These are phyloP conservation scores for Rachycentron canadum DNA, from an alignment of 2,797 vertebrate genomes.

Conservation along the genomic window DNA sequence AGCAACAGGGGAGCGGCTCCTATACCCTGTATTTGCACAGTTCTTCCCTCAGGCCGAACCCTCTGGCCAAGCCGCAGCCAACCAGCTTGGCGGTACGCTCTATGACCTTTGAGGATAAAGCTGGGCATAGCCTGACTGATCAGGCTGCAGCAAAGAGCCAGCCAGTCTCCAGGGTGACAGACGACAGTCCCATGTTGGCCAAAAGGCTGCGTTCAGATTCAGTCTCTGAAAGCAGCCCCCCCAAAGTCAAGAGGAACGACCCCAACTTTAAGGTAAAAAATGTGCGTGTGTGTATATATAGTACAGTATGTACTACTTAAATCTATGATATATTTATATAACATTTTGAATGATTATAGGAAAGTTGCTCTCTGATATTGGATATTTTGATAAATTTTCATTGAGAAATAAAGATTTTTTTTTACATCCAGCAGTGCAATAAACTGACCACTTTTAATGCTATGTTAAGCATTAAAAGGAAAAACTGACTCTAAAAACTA, in stretches of 20 bases:
- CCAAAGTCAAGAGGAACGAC: slow-evolving; percentile 74
- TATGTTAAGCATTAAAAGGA: too few relatives aligned
- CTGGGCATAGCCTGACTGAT: slow-evolving; percentile 52
- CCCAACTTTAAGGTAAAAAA: slow-evolving; percentile 72
- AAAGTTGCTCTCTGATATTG: not conserved
- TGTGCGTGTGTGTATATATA: too few relatives aligned
- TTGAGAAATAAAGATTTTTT: too few relatives aligned
- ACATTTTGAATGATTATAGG: not conserved
- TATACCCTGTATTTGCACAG: slow-evolving; percentile 90
- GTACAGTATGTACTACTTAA: too few relatives aligned
- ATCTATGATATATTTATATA: too few relatives aligned
- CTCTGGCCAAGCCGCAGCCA: slow-evolving; percentile 80
- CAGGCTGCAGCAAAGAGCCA: slow-evolving; percentile 2
- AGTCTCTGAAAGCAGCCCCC: slow-evolving; percentile 71
- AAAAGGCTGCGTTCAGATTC: slow-evolving; percentile 83
- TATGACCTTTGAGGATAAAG: slow-evolving; percentile 85
- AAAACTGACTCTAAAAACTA: too few relatives aligned
- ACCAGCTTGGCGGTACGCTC: slow-evolving; percentile 88
- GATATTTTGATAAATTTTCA: too few relatives aligned
- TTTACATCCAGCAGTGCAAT: too few relatives aligned
- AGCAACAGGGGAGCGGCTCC: slow-evolving; percentile 80
- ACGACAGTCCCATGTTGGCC: slow-evolving; percentile 60
- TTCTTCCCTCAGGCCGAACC: slow-evolving; percentile 81
- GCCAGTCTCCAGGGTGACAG: slow-evolving; percentile 5
- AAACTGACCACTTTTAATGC: too few relatives aligned